phyloP scores from a whole-genome alignment of 1,140 invertebrate genomes.

The Ditylenchus dipsaci region DNA sequence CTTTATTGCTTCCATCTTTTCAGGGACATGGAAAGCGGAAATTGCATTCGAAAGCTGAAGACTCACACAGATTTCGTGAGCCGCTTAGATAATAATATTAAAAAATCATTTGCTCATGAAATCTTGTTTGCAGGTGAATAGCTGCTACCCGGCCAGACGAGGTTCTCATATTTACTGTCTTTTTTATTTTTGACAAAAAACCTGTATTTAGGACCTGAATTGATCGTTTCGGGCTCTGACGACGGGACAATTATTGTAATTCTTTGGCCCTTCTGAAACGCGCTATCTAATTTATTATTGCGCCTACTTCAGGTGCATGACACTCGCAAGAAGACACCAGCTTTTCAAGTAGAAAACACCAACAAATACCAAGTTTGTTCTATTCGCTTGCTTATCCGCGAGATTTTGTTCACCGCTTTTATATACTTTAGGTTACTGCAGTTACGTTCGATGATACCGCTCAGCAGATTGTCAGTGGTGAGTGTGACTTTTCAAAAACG shows the following conservation, averaged over 20 bases:
- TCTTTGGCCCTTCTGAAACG: background rate
- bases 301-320: slow-evolving; percentile 69
- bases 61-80: slow-evolving; percentile 66
- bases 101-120: no score
- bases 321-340: slow-evolving; percentile 73
- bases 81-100: background rate
- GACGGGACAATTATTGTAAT: slow-evolving; percentile 80
- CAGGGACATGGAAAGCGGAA: slow-evolving; percentile 78
- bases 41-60: slow-evolving; percentile 82
- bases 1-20: slow-evolving; percentile 77
- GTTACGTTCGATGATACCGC: slow-evolving; percentile 92
- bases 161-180: slow-evolving; percentile 64
- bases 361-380: slow-evolving; percentile 70
- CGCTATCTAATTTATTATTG: slow-evolving; percentile 7
- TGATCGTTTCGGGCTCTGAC: slow-evolving; percentile 79
- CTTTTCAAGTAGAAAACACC: slow-evolving; percentile 73
- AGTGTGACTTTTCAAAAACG: no score
- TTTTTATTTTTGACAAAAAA: background rate
- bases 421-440: slow-evolving; percentile 62
- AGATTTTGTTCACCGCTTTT: background rate
- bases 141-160: slow-evolving; percentile 69
- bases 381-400: background rate
- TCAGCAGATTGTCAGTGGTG: slow-evolving; percentile 70
- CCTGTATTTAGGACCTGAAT: slow-evolving; percentile 66
- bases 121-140: slow-evolving; percentile 41